These are phyloP conservation scores for Brachionus rotundiformis DNA, from an alignment of 1,140 invertebrate genomes.

Conservation along the genomic window DNA sequence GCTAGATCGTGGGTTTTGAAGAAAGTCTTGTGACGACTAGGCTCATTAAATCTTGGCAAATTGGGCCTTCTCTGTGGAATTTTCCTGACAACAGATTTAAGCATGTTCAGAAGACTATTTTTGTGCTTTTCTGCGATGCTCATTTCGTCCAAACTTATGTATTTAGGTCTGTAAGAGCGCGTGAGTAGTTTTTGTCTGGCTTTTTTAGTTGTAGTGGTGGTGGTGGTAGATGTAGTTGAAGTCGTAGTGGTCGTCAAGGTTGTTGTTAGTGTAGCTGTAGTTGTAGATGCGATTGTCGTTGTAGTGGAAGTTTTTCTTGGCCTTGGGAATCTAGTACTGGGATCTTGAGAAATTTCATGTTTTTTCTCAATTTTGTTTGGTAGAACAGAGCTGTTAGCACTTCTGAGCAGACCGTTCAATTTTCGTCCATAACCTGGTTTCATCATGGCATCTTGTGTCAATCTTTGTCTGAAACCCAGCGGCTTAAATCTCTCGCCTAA, in stretches of 20 bases:
- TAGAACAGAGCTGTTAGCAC: background rate
- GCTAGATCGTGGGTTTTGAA: background rate
- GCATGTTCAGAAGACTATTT: slow-evolving; percentile 1
- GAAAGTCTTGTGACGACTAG: background rate
- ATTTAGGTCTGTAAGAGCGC: background rate
- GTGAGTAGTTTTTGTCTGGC: background rate
- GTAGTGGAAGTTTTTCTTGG: background rate
- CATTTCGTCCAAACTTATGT: background rate
- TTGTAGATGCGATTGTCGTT: background rate
- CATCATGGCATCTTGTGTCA: background rate
- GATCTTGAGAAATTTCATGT: background rate
- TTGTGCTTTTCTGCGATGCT: background rate
- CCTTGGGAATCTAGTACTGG: background rate
- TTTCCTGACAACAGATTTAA: background rate
- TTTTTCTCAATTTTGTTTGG: background rate
- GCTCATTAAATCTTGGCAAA: background rate
- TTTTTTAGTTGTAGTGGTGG: background rate
- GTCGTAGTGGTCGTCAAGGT: background rate
- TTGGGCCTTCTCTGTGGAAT: background rate
- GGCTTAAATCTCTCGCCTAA: background rate
- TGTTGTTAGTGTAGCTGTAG: background rate
- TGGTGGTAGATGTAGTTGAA: background rate
- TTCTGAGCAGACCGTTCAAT: slow-evolving; percentile 14
- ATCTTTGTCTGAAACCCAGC: background rate
- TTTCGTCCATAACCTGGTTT: background rate